A percentile compares a stretch with the other conserved stretches of the same genome.
phyloP scores from a whole-genome alignment of 2,888 invertebrate species.

The Ypsolopha scabrella region DNA sequence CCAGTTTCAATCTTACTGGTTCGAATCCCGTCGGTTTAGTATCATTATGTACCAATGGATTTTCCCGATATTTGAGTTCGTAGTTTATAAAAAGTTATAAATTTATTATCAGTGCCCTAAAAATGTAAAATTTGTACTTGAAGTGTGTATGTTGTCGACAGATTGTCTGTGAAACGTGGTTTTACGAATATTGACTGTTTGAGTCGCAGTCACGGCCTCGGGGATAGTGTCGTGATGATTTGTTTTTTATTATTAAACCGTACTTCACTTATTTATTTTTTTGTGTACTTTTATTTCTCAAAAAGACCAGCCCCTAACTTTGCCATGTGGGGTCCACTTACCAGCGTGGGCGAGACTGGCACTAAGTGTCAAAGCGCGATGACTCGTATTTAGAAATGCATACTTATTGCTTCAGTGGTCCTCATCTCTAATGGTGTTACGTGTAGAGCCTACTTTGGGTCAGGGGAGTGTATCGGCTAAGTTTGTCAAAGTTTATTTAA shows the following conservation, averaged over 20 bases:
- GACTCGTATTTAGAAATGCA: not conserved
- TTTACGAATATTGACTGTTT: not conserved
- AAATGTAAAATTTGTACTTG: too few species aligned
- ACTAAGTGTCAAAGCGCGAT: not conserved
- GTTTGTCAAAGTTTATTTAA: conserved; percentile 38
- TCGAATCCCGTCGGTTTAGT: too few species aligned
- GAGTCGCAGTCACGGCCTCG: too few species aligned
- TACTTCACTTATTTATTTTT: not conserved
- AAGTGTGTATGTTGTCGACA: too few species aligned
- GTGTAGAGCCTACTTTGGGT: not conserved
- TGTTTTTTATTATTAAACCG: not conserved
- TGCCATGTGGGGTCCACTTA: not conserved
- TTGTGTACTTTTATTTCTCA: not conserved
- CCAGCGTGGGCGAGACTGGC: not conserved
- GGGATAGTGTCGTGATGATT: too few species aligned
- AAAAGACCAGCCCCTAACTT: not conserved
- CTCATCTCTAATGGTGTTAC: not conserved
- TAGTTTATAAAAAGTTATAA: too few species aligned
- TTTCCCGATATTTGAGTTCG: too few species aligned
- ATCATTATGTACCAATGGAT: too few species aligned
- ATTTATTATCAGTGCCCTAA: too few species aligned
- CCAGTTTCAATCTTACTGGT: too few species aligned
- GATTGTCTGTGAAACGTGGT: not conserved
- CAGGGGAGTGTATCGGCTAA: not conserved
- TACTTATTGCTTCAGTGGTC: not conserved